These are phyloP conservation scores for Bombus picipes DNA, from an alignment of 1,140 invertebrate species.

Conservation along the genomic window DNA sequence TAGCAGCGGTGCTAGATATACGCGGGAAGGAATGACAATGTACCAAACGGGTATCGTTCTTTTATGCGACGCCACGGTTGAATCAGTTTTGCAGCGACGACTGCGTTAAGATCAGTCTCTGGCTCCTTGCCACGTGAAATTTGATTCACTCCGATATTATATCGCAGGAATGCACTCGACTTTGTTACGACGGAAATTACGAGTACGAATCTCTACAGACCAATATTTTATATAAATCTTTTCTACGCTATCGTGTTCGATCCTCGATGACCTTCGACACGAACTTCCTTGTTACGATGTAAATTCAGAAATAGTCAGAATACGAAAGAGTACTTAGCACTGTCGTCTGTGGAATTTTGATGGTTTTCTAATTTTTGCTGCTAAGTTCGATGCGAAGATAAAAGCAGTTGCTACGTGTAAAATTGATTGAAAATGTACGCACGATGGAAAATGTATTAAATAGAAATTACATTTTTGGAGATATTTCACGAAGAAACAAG, in stretches of 20 bases:
- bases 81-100: constrained; percentile 10
- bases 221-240: no score
- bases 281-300: background rate
- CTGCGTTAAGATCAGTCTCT: constrained; percentile 42
- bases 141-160: constrained; percentile 20
- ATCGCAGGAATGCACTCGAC: constrained; percentile 9
- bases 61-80: background rate
- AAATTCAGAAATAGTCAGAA: background rate
- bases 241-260: no score
- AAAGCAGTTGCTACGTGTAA: background rate
- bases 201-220: background rate
- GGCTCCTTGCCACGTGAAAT: constrained; percentile 37
- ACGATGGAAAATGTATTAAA: background rate
- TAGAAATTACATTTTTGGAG: fast-evolving
- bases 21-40: background rate
- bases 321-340: background rate
- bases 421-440: background rate
- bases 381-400: background rate
- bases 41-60: background rate
- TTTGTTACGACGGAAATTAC: constrained; percentile 14
- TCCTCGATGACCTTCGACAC: background rate
- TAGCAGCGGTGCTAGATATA: background rate
- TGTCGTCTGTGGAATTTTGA: background rate
- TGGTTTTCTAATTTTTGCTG: background rate
- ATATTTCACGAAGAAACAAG: background rate